Evolutionary conservation across 2,113 vertebrate species (phyloP), one percentile per base, ranked within the genome.

Genomic region (Salvelinus fontinalis): DNA sequence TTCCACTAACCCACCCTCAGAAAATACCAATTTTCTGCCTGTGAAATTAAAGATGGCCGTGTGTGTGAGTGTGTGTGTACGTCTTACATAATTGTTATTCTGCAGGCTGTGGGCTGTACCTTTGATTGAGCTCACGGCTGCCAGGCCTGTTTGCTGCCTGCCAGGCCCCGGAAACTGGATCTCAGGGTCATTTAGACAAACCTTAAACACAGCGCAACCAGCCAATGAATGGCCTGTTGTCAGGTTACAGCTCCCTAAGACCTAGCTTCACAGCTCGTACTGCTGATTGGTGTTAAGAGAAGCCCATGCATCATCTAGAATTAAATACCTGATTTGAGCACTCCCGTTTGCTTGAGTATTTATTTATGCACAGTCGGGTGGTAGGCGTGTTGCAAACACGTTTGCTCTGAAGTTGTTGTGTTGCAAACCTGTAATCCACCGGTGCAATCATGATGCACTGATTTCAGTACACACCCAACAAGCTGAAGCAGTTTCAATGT

Each of bases 231-330:
- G 73, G 51, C 49, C 24, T 75, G 44, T 57, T 44, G 22, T 80
- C 75, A 77, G 79, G 77, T 82, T 84, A 48, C 27, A 75, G 70
- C 75, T 71, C 81, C 80, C 68, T 8, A 48, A 24, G 6, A 44
- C 65, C 2, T 24, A 27, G 14, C 27, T 16, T 29, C 26, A 31
- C 24, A 71, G 71, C 74, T 70, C 81, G 77, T 24, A 80, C 69
- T 75, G 72, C 83, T 86, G 87, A 89, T 85, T 87, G 75, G 80
- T 75, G 70, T 87, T 73, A 80, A 51, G 67, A 65, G 78, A 76
- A 83, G 39, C 62, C 18, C 59, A 69, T 72, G 79, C 85, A 83
- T 89, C 79, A 82, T 71, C 81, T 80, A 74, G 27, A 85, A 74
- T 82, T 59, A 74, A 44, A 26, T 66, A 44, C 71, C 74, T 72